Conservation (phyloP, 2,113 vertebrate genomes). For the Hippolais icterina region DNA sequence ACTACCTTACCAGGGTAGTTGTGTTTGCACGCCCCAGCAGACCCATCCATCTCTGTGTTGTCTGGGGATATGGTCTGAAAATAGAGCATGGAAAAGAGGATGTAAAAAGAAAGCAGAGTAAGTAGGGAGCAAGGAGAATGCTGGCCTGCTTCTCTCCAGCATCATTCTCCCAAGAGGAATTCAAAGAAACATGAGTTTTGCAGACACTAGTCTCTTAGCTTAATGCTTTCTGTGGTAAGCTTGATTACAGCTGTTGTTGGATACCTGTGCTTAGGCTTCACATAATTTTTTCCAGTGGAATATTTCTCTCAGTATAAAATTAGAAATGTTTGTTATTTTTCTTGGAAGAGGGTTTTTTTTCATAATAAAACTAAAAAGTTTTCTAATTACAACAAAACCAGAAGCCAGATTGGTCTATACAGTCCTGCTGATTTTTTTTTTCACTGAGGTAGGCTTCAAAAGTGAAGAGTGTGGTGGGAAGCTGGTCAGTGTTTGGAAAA, state of each 20-base stretch:
- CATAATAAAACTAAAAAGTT: neutral
- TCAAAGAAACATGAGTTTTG: slow-evolving; percentile 37
- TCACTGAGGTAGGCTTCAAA: neutral
- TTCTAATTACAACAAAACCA: slow-evolving; percentile 19
- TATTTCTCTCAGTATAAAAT: slow-evolving; percentile 53
- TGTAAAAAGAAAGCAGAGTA: neutral
- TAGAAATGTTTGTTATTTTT: slow-evolving; percentile 69
- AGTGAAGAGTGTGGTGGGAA: neutral
- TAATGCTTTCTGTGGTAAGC: neutral
- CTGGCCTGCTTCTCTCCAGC: neutral
- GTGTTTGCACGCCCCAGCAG: neutral
- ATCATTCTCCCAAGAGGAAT: slow-evolving; percentile 47
- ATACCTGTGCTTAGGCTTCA: slow-evolving; percentile 57
- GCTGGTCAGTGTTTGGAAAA: neutral
- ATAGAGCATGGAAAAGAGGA: neutral
- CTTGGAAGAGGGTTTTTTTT: slow-evolving; percentile 53
- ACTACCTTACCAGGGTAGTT: neutral
- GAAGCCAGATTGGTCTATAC: slow-evolving; percentile 10
- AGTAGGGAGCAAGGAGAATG: neutral
- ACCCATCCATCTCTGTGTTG: neutral
- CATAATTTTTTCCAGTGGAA: slow-evolving; percentile 71
- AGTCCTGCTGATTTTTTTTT: neutral
- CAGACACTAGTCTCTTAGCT: slow-evolving; percentile 39
- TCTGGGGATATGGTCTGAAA: neutral
- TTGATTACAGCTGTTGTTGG: slow-evolving; percentile 64